Base-by-base conservation (phyloP, 2,113 vertebrate genomes). In the Lepus americanus region DNA sequence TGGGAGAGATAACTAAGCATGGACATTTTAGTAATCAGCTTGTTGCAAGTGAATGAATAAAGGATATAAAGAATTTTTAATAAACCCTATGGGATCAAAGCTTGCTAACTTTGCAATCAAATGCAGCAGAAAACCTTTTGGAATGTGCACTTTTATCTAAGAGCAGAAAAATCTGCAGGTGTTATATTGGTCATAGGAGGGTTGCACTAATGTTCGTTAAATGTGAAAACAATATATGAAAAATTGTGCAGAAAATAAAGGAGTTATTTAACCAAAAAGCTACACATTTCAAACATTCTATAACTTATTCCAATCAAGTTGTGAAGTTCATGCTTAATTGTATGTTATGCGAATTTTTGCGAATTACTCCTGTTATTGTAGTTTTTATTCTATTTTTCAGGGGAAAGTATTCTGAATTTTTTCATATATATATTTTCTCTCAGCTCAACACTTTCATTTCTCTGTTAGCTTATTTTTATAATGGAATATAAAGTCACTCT, bases 1-100 rank as follows among this genome's bases (percentile, higher is more conserved):
- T 96, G 81, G 94, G 95, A 88, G 61, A 72, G 77, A 84, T 93
- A 94, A 97, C 96, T 97, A 96, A 85, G 74, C 61, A 84, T 25
- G 91, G 61, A 90, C 90, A 96, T 87, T 53, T 70, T 92, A 95
- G 84, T 86, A 95, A 92, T 93, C 33, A 95, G 64, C 29, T 96
- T 86, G 74, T 97, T 94, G 44, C 84, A 73, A 27, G 31, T 94
- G 39, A 95, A 80, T 81, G 23, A 89, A 84, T 90, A 93, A 94
- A 95, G 85, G 20, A 84, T 86, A 82, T 33, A 2, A 96, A 17
- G 86, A 49, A 85, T 23, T 27, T 97, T 96, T 80, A 96, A 95
- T 89, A 95, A 79, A 91, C 31, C 74, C 1, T 6, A 61, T 93
- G 94, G 74, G 61, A 91, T 81, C 77, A 78, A 7, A 95, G 69